Conservation (phyloP, 2,113 vertebrate species). For the Oenanthe melanoleuca region DNA sequence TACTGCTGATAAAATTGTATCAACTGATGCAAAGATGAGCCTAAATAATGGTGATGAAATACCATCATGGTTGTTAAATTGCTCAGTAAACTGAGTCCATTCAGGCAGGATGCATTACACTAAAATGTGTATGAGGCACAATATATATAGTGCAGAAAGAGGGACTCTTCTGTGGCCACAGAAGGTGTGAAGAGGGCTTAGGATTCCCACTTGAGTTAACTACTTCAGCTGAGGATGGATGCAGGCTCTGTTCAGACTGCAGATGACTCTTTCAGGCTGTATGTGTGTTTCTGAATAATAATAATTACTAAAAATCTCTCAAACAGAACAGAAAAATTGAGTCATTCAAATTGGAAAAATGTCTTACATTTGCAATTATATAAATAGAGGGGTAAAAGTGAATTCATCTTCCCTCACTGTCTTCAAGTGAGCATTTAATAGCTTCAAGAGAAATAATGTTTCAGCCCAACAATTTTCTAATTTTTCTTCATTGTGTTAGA, state of each 20-base stretch:
- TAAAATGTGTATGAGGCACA: neutral
- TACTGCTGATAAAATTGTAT: neutral
- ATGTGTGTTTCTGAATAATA: neutral
- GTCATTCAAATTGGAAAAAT: neutral
- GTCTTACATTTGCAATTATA: neutral
- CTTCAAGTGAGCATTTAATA: neutral
- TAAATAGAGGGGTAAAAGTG: neutral
- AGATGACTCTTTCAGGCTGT: neutral
- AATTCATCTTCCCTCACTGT: neutral
- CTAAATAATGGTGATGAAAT: neutral
- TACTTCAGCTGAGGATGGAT: neutral
- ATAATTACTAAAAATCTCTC: neutral
- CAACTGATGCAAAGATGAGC: neutral
- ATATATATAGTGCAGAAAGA: neutral
- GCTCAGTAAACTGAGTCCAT: neutral
- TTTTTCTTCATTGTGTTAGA: neutral
- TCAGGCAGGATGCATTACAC: neutral
- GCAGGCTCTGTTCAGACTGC: neutral
- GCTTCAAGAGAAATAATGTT: neutral
- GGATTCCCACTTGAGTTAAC: neutral
- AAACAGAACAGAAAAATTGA: neutral
- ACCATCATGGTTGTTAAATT: neutral
- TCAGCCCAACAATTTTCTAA: neutral
- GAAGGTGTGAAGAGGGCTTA: neutral
- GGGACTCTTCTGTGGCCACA: neutral